phyloP scores from a whole-genome alignment of 2,797 vertebrate genomes.

The Propithecus deckenii region DNA sequence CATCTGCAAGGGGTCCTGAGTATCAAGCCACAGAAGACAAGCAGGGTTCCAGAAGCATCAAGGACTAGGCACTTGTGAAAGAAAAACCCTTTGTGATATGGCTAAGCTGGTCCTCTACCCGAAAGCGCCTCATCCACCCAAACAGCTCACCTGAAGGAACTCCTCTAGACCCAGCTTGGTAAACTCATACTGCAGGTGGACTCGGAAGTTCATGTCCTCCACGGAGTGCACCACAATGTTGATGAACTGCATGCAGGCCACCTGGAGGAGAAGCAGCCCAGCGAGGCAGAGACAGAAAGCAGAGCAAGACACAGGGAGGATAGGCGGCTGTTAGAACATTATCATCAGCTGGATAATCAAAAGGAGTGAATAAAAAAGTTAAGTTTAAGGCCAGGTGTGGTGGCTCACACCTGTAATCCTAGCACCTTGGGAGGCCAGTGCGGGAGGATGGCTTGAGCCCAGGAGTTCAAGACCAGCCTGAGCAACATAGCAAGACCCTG shows the following conservation, averaged over 20 bases:
- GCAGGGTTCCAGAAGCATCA: background rate
- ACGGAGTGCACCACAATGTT: slow-evolving; percentile 98
- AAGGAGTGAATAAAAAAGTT: background rate
- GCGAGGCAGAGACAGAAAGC: background rate
- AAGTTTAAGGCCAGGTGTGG: background rate
- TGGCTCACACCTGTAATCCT: background rate
- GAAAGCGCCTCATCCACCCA: fast-evolving
- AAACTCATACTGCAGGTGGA: slow-evolving; percentile 96
- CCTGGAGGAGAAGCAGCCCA: slow-evolving; percentile 82
- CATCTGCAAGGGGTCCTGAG: background rate
- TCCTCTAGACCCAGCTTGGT: slow-evolving; percentile 97
- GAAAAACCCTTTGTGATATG: background rate
- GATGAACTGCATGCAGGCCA: slow-evolving; percentile 99
- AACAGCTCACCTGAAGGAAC: slow-evolving; percentile 91
- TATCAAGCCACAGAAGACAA: background rate
- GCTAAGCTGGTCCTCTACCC: background rate
- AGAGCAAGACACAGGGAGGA: slow-evolving; percentile 13
- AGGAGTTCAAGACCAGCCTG: too few species aligned
- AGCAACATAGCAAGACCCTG: too few species aligned
- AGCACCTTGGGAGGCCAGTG: too few species aligned
- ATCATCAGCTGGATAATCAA: background rate
- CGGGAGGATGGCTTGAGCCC: too few species aligned
- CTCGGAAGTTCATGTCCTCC: slow-evolving; percentile 98
- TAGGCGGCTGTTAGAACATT: background rate
- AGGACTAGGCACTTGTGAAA: background rate